Percentiles rank a stretch among this genome's conserved stretches.
phyloP scores from a whole-genome alignment of 2,888 invertebrate genomes.

The Brachyptera putata region DNA sequence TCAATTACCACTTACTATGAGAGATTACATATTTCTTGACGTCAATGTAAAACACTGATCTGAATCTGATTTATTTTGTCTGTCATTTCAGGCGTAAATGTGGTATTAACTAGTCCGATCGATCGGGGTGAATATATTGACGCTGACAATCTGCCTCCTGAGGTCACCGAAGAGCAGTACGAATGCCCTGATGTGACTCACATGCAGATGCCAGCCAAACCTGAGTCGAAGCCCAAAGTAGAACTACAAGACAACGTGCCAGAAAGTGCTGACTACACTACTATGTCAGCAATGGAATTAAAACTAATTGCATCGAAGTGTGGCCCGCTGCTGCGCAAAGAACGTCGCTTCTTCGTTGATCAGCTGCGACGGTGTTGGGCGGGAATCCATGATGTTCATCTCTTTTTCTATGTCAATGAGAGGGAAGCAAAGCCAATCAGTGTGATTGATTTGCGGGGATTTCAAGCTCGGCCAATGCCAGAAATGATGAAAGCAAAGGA shows the following conservation, averaged over 20 bases:
- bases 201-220: no score
- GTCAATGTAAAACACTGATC: no score
- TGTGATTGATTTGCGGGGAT: slow-evolving; percentile 37
- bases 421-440: slow-evolving; percentile 37
- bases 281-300: slow-evolving; percentile 8
- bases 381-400: slow-evolving; percentile 35
- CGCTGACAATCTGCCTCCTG: background rate
- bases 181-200: background rate
- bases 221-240: no score
- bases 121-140: background rate
- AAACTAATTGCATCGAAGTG: slow-evolving; percentile 34
- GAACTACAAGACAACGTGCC: no score
- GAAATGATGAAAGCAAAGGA: slow-evolving; percentile 25
- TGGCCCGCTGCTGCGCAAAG: slow-evolving; percentile 37
- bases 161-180: background rate
- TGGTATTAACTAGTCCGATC: background rate
- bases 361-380: slow-evolving; percentile 38
- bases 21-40: no score
- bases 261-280: no score
- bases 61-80: no score
- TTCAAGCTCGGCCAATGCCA: slow-evolving; percentile 36
- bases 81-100: background rate
- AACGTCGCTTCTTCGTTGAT: slow-evolving; percentile 38
- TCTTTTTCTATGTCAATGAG: slow-evolving; percentile 38
- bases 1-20: no score